Evolutionary conservation across 2,888 invertebrate genomes (phyloP).

Genomic region (Petrolisthes cinctipes): DNA sequence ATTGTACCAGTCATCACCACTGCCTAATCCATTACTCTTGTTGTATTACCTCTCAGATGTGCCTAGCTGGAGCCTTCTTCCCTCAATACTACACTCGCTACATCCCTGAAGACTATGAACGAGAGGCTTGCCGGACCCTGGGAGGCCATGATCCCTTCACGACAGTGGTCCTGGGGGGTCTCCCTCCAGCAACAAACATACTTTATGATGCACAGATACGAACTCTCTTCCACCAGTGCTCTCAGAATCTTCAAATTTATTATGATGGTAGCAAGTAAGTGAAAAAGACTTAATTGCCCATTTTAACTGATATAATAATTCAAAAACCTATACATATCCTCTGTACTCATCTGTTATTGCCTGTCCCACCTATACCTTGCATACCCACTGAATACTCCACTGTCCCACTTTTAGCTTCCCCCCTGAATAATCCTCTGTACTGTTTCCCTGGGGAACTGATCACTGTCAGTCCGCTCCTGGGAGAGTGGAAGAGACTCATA

Average conservation of each 20-base stretch:
- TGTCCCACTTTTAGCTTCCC: too few species aligned
- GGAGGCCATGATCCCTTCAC: constrained; percentile 61
- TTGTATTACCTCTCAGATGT: constrained; percentile 73
- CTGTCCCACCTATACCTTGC: too few species aligned
- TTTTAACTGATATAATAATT: too few species aligned
- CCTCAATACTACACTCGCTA: constrained; percentile 83
- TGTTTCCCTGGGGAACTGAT: too few species aligned
- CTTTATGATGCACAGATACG: constrained; percentile 63
- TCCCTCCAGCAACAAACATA: constrained; percentile 59
- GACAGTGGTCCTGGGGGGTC: constrained; percentile 58
- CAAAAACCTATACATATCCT: too few species aligned
- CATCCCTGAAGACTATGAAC: constrained; percentile 60
- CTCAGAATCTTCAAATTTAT: constrained; percentile 51
- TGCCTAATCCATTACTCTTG: background rate
- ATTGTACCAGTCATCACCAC: too few species aligned
- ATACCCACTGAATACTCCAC: too few species aligned
- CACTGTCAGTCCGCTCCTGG: too few species aligned
- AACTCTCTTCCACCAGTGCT: constrained; percentile 59
- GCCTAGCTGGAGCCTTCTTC: constrained; percentile 91
- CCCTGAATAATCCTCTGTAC: too few species aligned
- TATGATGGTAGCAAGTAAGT: constrained; percentile 63
- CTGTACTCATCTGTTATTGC: too few species aligned
- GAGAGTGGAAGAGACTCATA: too few species aligned
- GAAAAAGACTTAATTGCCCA: too few species aligned
- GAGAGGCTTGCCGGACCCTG: constrained; percentile 53